phyloP scores from a whole-genome alignment of 2,888 invertebrate genomes.

The Quadriops clusia region DNA sequence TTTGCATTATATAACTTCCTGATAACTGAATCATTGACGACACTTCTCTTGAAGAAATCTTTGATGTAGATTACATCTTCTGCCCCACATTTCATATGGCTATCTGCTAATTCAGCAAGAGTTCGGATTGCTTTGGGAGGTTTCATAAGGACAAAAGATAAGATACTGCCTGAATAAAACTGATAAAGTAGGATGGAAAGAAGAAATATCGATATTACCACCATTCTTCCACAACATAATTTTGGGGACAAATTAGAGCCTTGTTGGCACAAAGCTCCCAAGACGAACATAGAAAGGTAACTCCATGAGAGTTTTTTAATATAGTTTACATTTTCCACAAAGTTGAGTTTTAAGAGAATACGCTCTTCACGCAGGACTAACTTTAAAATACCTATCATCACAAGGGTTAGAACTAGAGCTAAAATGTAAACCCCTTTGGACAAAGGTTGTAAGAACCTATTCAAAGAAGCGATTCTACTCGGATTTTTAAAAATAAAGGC shows the following conservation, averaged over 20 bases:
- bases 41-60: slow-evolving; percentile 49
- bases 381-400: slow-evolving; percentile 24
- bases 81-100: slow-evolving; percentile 46
- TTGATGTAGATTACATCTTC: slow-evolving; percentile 52
- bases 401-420: slow-evolving; percentile 19
- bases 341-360: too few relatives aligned
- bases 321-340: slow-evolving; percentile 9
- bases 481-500: slow-evolving; percentile 59
- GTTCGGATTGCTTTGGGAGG: slow-evolving; percentile 49
- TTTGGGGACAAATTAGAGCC: too few relatives aligned
- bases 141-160: slow-evolving; percentile 51
- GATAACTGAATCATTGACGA: slow-evolving; percentile 2
- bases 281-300: slow-evolving; percentile 35
- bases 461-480: slow-evolving; percentile 44
- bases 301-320: slow-evolving; percentile 36
- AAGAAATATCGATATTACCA: slow-evolving; percentile 29
- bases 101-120: slow-evolving; percentile 45
- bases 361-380: slow-evolving; percentile 21
- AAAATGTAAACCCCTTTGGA: slow-evolving; percentile 46
- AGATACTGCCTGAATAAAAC: slow-evolving; percentile 59
- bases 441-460: slow-evolving; percentile 53
- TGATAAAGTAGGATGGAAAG: slow-evolving; percentile 53
- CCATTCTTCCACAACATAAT: slow-evolving; percentile 25
- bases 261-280: slow-evolving; percentile 32
- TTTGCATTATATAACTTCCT: slow-evolving; percentile 26